A percentile compares a stretch with the other conserved stretches of the same genome.
Evolutionary conservation across 2,888 invertebrate species (phyloP).

Genomic region (Tethea ocularis): DNA sequence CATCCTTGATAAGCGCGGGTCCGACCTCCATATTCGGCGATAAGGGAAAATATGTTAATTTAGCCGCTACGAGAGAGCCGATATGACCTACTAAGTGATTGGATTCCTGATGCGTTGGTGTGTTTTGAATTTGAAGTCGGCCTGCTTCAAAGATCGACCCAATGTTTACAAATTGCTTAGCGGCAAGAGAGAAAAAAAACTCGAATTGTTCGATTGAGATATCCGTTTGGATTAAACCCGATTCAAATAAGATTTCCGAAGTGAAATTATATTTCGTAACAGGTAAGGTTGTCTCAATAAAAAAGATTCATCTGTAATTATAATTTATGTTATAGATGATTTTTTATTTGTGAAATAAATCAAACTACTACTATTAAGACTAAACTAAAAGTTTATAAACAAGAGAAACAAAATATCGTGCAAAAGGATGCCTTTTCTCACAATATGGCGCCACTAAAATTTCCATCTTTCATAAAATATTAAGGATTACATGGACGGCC

Average conservation of each 20-base stretch:
- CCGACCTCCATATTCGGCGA: conserved; percentile 73
- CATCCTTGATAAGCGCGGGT: conserved; percentile 73
- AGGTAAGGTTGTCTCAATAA: conserved; percentile 25
- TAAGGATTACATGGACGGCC: conserved; percentile 70
- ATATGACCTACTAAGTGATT: conserved; percentile 83
- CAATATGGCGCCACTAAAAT: conserved; percentile 81
- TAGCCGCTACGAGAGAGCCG: conserved; percentile 65
- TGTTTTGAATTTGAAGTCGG: conserved; percentile 74
- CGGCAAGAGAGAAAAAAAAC: conserved; percentile 52
- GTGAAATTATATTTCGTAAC: conserved; percentile 30
- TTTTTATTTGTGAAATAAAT: conserved; percentile 70
- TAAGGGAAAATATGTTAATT: conserved; percentile 83
- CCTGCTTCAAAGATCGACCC: conserved; percentile 57
- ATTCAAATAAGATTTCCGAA: conserved; percentile 49
- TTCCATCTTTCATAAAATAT: conserved; percentile 81
- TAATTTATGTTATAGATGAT: too few relatives aligned
- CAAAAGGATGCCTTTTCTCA: conserved; percentile 75
- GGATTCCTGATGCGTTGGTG: conserved; percentile 70
- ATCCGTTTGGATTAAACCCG: conserved; percentile 53
- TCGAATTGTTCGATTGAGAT: conserved; percentile 57
- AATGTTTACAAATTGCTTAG: conserved; percentile 77
- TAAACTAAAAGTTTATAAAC: too few relatives aligned
- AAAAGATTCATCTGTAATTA: conserved; percentile 35
- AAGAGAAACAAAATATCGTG: conserved; percentile 74
- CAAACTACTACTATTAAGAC: too few relatives aligned